Evolutionary conservation across 2,888 invertebrate genomes (phyloP), one percentile per base, ranked within the genome.

Genomic region (Acronicta leporina): DNA sequence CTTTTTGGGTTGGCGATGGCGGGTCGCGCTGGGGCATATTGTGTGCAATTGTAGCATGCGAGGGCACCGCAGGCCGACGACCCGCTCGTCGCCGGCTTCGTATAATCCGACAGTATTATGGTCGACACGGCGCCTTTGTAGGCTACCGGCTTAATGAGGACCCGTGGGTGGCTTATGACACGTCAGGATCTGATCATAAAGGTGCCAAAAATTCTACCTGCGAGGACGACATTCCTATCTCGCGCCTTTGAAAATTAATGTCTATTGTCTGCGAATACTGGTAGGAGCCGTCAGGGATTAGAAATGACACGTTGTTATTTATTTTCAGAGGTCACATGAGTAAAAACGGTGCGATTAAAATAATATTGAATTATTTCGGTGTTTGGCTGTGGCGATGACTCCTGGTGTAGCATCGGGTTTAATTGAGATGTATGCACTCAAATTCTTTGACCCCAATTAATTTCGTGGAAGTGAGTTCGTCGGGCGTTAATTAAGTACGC

Each of bases 151-250:
- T 90, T 92, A 92, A 92, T 92, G 90, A 91, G 89, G 86, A 83
- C 82, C 87, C 90, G 92, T 93, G 92, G 94, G 93, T 92, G 92
- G 92, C 92, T 90, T 92, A 92, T 92, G 92, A 93, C 90, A 92
- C 87, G 92, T 88, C 91, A 91, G 91, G 92, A 92, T 91, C 86
- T 88, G 91, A 92, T 93, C 91, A 91, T 92, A 92, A 92, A 93
- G 92, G 92, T 92, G 93, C 91, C 91, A 93, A 94, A 93, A 89
- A 91, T 87, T 92, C 87, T 94, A 94, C 94, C 94, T 94, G 94
- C 84, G 84, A 82, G 86, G 86, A 85, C 91, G 89, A 90, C 93
- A 93, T 92, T 92, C 92, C 91, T 92, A 86, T 85, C 88, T 87
- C 85, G 84, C 85, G 82, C 89, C 87, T 88, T 92, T 87, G 86